Base-by-base conservation (phyloP, 2,797 vertebrate genomes). In the Sebastes melanostomus region DNA sequence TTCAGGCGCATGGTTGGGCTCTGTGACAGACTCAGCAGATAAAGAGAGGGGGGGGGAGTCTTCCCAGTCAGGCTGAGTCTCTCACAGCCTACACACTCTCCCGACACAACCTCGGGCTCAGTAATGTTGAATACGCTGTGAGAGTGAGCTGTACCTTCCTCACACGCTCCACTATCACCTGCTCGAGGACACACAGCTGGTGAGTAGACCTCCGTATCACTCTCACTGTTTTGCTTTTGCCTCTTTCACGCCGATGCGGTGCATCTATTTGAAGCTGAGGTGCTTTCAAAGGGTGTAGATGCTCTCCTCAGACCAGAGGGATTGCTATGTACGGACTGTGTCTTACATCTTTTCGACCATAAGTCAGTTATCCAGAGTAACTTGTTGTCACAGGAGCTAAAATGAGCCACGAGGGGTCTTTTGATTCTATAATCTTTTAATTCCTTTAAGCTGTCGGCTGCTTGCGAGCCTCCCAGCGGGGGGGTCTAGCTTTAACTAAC, bases 381-480 rank as follows among this genome's bases (percentile, higher is more conserved):
- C 66, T 72, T 78, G 67, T 80, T 84, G 75, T 92, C 80, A 67
- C 62, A 70, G 30, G 38, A 75, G 78, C 55, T 89, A 80, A 85
- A 79, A 81, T 67, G 30, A 83, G 66, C 56, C 25, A 42, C 0
- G 18, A 72, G 82, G 82, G 83, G 84, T 91, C 75, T 90, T 72
- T 85, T 86, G 78, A 89, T 87, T 86, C 80, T 67, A 10, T 95
- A 94, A 95, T 94, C 91, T 88, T 84, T 89, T 94, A 94, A 94
- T 88, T 86, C 86, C 77, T 86, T 69, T 89, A 94, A 94, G 84
- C 88, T 84, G 71, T 61, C 6, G 46, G 69, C 66, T 74, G 84
- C 83, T 83, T 68, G 73, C 11, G 60, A 62, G 50, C 20, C 29
- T 78, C 81, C 46, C 79, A 68, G 81, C 79, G 61, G 81, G 78